Conservation (phyloP, 1,140 invertebrate species). For the Caerostris darwini region DNA sequence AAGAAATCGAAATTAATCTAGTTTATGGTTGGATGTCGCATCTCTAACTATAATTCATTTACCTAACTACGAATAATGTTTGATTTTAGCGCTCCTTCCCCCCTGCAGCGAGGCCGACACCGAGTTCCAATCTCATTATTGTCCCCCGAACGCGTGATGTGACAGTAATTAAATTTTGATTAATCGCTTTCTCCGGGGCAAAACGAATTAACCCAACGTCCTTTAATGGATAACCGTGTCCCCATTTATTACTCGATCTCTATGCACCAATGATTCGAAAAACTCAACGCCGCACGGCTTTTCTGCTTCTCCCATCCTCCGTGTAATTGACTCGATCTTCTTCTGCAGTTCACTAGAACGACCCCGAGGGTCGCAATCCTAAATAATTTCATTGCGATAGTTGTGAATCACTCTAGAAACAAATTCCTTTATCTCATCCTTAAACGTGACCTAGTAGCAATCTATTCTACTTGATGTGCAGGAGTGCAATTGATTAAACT, state of each 20-base stretch:
- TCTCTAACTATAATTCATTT: constrained; percentile 23
- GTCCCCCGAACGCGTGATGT: constrained; percentile 27
- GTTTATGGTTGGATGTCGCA: not conserved
- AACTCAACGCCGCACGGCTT: not conserved
- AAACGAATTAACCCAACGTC: constrained; percentile 53
- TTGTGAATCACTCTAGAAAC: no score
- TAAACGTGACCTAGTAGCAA: no score
- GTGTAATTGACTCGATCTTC: no score
- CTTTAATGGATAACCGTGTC: constrained; percentile 56
- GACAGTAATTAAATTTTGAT: constrained; percentile 67
- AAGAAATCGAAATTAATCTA: not conserved
- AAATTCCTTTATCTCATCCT: no score
- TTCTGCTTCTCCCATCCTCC: no score
- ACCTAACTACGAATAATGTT: not conserved
- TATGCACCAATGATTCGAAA: not conserved
- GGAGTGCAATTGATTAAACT: no score
- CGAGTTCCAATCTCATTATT: constrained; percentile 55
- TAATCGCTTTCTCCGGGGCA: constrained; percentile 44
- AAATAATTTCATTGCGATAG: no score
- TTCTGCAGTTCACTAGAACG: no score
- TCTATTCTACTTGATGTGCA: no score
- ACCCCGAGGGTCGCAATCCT: no score
- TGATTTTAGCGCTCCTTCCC: not conserved
- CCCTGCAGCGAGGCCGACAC: not conserved
- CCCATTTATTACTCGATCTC: constrained; percentile 20